phyloP scores from a whole-genome alignment of 1,140 invertebrate genomes.

The Agrypnia vestita region DNA sequence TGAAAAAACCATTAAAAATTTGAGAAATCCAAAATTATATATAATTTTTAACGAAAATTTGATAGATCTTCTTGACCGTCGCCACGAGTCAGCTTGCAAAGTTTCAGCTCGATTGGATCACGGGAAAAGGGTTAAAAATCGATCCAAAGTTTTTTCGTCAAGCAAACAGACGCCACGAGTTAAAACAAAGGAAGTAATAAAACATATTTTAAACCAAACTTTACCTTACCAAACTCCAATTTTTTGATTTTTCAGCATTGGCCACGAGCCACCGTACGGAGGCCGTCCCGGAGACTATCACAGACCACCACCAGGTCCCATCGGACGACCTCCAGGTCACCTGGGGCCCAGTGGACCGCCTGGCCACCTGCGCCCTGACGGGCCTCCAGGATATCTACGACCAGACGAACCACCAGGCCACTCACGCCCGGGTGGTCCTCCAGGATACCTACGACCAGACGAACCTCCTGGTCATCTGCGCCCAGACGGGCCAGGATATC shows the following conservation, averaged over 20 bases:
- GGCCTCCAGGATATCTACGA: not conserved
- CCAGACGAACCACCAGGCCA: not conserved
- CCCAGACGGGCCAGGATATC: constrained; percentile 1
- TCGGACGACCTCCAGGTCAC: not conserved
- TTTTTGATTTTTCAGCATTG: constrained; percentile 18
- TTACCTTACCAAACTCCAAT: too few relatives aligned
- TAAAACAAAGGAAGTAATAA: too few relatives aligned
- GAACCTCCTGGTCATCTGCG: not conserved
- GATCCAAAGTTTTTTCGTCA: too few relatives aligned
- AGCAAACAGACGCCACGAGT: too few relatives aligned
- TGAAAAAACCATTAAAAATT: too few relatives aligned
- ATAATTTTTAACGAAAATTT: too few relatives aligned
- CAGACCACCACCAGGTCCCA: not conserved
- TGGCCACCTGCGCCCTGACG: not conserved
- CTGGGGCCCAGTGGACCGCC: constrained; percentile 8
- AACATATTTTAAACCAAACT: too few relatives aligned
- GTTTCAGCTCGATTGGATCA: too few relatives aligned
- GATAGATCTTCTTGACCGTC: too few relatives aligned
- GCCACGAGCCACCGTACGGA: not conserved
- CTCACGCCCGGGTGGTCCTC: not conserved
- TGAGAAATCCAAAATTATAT: too few relatives aligned
- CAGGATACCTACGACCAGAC: not conserved
- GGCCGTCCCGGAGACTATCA: not conserved
- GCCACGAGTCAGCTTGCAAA: too few relatives aligned
- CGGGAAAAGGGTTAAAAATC: too few relatives aligned